Conservation (phyloP, 2,888 invertebrate genomes). For the Nemapogon koenigi region DNA sequence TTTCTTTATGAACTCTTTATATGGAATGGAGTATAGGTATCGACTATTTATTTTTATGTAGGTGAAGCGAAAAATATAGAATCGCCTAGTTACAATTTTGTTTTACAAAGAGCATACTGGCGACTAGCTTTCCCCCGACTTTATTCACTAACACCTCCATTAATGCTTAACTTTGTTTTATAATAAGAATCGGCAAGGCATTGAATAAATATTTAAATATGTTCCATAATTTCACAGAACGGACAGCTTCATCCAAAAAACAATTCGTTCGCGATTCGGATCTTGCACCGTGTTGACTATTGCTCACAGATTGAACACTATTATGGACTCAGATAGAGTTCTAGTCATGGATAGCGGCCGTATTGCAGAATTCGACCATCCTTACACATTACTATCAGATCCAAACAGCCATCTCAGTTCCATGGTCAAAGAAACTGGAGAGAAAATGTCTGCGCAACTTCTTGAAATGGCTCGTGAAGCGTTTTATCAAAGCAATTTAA, state of each 20-base stretch:
- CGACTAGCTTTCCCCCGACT: too few species aligned
- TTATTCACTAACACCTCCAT: too few species aligned
- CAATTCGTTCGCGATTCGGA: conserved; percentile 79
- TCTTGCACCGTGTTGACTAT: conserved; percentile 88
- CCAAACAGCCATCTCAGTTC: conserved; percentile 58
- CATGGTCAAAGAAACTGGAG: conserved; percentile 68
- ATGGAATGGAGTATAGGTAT: too few species aligned
- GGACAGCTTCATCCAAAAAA: conserved; percentile 82
- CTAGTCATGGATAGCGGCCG: conserved; percentile 68
- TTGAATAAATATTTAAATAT: not conserved
- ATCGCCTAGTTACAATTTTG: too few species aligned
- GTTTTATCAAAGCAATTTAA: conserved; percentile 37
- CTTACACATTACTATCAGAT: conserved; percentile 61
- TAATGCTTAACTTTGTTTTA: too few species aligned
- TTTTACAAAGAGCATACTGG: too few species aligned
- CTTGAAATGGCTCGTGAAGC: conserved; percentile 51
- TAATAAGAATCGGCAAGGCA: not conserved
- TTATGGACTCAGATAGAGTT: conserved; percentile 88
- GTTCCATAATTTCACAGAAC: conserved; percentile 60
- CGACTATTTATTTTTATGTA: too few species aligned
- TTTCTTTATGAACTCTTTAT: too few species aligned
- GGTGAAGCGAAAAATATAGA: too few species aligned
- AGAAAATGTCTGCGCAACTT: conserved; percentile 55
- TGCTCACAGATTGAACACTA: conserved; percentile 91
- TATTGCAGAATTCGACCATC: conserved; percentile 70